These are phyloP conservation scores for Zhuqinia jingwanae DNA, from an alignment of 2,888 invertebrate species.

Conservation along the genomic window DNA sequence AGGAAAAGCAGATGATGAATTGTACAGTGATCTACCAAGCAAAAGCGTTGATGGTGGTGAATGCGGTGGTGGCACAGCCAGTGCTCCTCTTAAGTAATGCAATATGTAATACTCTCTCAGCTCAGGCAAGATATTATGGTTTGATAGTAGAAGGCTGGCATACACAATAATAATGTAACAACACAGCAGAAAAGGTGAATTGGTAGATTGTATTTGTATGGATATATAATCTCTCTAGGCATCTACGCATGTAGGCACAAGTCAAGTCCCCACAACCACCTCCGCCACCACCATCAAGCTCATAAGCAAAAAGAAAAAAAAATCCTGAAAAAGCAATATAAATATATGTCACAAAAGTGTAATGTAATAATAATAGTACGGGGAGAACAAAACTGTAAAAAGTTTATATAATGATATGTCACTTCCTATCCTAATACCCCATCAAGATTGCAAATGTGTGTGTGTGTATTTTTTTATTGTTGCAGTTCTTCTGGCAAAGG, in stretches of 20 bases:
- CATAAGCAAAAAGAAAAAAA: background rate
- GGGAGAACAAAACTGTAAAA: conserved; percentile 24
- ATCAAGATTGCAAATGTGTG: background rate
- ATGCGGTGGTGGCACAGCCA: background rate
- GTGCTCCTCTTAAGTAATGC: conserved; percentile 19
- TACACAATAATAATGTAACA: background rate
- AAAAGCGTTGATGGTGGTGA: conserved; percentile 23
- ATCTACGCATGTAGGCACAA: conserved; percentile 40
- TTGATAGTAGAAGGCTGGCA: background rate
- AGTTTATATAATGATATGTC: conserved; percentile 10
- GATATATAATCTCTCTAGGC: conserved; percentile 6
- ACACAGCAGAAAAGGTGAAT: conserved; percentile 20
- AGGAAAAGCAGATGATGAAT: conserved; percentile 33
- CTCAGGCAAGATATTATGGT: background rate
- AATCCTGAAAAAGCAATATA: conserved; percentile 1
- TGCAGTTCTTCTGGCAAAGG: too few species aligned
- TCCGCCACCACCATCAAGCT: background rate
- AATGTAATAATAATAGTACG: background rate
- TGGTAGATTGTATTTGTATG: too few species aligned
- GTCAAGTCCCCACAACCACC: too few species aligned
- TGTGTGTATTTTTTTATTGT: background rate
- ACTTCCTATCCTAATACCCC: conserved; percentile 17
- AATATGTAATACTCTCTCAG: conserved; percentile 25
- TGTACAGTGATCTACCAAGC: conserved; percentile 33
- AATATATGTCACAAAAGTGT: conserved; percentile 16